These are phyloP conservation scores for Gallinago undulata DNA, from an alignment of 2,113 vertebrate genomes.

Conservation along the genomic window DNA sequence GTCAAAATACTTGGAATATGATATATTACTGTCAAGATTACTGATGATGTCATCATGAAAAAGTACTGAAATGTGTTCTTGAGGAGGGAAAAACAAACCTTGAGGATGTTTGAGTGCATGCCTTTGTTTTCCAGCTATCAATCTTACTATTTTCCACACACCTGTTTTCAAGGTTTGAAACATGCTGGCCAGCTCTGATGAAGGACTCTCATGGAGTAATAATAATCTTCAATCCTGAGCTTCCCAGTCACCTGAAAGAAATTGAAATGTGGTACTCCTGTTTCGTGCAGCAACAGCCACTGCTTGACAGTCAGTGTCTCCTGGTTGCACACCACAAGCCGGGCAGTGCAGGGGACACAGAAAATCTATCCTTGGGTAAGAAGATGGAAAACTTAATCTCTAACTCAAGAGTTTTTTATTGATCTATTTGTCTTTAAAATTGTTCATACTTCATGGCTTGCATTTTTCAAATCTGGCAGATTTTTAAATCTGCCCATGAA, in stretches of 20 bases:
- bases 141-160: background rate
- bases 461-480: background rate
- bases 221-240: constrained; percentile 89
- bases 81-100: background rate
- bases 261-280: constrained; percentile 88
- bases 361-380: constrained; percentile 84
- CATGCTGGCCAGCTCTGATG: constrained; percentile 95
- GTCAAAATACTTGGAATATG: background rate
- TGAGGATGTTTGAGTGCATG: background rate
- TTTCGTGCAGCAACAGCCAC: constrained; percentile 86
- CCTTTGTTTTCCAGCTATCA: background rate
- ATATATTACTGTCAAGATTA: background rate
- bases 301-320: constrained; percentile 89
- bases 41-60: background rate
- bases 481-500: background rate
- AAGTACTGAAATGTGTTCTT: background rate
- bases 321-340: constrained; percentile 94
- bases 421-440: background rate
- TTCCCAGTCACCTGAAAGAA: constrained; percentile 90
- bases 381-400: background rate
- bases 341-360: constrained; percentile 70
- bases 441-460: background rate
- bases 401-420: background rate
- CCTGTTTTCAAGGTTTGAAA: constrained; percentile 83
- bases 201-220: constrained; percentile 90